These are phyloP conservation scores for Cirrhinus mrigala DNA, from an alignment of 2,797 vertebrate genomes.

Conservation along the genomic window DNA sequence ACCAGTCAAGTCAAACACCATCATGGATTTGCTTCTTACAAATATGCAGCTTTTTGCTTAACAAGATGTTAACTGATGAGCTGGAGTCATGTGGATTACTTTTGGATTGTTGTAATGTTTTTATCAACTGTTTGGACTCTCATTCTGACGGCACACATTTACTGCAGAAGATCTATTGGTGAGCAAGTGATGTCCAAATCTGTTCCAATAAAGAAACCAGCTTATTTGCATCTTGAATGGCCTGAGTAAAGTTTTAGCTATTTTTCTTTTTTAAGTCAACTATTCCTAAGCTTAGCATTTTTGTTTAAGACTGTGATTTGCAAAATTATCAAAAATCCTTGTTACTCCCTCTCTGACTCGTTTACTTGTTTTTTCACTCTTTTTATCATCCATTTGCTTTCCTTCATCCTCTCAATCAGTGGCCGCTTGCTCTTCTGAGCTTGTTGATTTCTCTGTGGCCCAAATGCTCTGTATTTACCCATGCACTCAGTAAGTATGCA, in stretches of 20 bases:
- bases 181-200: neutral
- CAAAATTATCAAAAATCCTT: neutral
- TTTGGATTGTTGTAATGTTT: neutral
- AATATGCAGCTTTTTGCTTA: no score
- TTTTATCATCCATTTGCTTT: slow-evolving; percentile 18
- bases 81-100: neutral
- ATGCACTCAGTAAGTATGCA: slow-evolving; percentile 29
- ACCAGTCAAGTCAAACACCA: no score
- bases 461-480: slow-evolving; percentile 37
- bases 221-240: neutral
- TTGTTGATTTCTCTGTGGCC: slow-evolving; percentile 39
- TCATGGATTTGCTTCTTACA: no score
- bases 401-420: slow-evolving; percentile 26
- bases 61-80: no score
- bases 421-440: slow-evolving; percentile 29
- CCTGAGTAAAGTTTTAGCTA: neutral
- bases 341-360: neutral
- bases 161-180: neutral
- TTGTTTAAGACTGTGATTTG: neutral
- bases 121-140: neutral
- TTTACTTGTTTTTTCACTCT: neutral
- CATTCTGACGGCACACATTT: neutral
- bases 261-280: neutral
- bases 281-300: neutral
- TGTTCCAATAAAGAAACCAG: neutral